phyloP scores from a whole-genome alignment of 2,797 vertebrate species.

The Tokudaia muenninki region DNA sequence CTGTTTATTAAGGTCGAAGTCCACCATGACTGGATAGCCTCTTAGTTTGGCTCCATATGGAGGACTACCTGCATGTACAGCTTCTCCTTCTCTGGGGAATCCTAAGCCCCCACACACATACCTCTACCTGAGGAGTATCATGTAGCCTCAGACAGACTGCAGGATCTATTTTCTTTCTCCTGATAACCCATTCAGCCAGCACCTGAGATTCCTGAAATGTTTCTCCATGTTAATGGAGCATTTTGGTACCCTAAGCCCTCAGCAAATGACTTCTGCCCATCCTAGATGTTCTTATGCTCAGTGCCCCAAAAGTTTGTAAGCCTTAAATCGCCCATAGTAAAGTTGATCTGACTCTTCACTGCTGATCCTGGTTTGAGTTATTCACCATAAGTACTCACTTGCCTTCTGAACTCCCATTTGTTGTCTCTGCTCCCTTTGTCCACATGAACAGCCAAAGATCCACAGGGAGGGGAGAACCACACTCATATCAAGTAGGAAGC shows the following conservation, averaged over 20 bases:
- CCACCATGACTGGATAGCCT: background rate
- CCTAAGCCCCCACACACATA: background rate
- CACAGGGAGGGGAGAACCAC: background rate
- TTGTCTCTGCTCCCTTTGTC: background rate
- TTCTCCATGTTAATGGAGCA: background rate
- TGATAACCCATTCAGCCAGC: background rate
- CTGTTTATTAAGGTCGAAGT: background rate
- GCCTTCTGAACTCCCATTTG: background rate
- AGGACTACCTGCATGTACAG: background rate
- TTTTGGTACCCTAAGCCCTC: background rate
- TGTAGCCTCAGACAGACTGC: background rate
- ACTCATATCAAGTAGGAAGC: background rate
- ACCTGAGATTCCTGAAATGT: background rate
- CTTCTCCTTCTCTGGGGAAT: background rate
- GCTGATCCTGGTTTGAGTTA: background rate
- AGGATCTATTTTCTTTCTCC: background rate
- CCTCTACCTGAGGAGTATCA: background rate
- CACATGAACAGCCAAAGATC: background rate
- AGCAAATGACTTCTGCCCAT: background rate
- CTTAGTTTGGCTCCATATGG: background rate
- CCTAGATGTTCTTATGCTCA: background rate
- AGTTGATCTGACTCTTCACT: background rate
- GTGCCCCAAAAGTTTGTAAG: background rate
- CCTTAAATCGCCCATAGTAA: background rate
- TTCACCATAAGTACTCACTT: background rate